phyloP scores from a whole-genome alignment of 2,888 invertebrate genomes.

The Achlya flavicornis region DNA sequence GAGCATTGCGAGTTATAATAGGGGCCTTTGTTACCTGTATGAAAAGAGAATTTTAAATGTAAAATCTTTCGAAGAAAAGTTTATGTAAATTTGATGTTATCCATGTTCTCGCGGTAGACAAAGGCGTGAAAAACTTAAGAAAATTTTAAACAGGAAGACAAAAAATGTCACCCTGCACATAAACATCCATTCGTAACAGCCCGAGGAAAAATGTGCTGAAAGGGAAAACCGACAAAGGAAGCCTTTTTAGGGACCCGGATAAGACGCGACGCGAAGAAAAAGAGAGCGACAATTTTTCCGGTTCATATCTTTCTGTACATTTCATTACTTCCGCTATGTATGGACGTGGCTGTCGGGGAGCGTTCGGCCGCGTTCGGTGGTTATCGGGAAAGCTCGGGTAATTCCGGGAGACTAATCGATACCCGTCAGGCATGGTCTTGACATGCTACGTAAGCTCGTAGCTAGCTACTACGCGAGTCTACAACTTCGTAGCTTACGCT shows the following conservation, averaged over 20 bases:
- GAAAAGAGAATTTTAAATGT: conserved; percentile 30
- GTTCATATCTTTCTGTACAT: conserved; percentile 82
- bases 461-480: conserved; percentile 55
- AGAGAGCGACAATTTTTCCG: conserved; percentile 81
- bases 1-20: conserved; percentile 30
- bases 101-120: conserved; percentile 32
- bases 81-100: conserved; percentile 27
- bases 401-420: conserved; percentile 74
- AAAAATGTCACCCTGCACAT: conserved; percentile 50
- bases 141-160: conserved; percentile 38
- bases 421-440: conserved; percentile 64
- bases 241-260: conserved; percentile 65
- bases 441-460: conserved; percentile 65
- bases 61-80: conserved; percentile 22
- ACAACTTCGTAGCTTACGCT: conserved; percentile 72
- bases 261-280: conserved; percentile 74
- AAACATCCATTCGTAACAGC: conserved; percentile 59
- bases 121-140: conserved; percentile 30
- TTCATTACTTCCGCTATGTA: conserved; percentile 82
- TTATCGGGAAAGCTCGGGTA: conserved; percentile 56
- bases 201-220: conserved; percentile 59
- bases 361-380: conserved; percentile 56
- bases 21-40: conserved; percentile 37
- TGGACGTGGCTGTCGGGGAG: conserved; percentile 61
- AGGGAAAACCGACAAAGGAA: conserved; percentile 68